phyloP scores from a whole-genome alignment of 2,888 invertebrate species.

The Tridacna crocea region DNA sequence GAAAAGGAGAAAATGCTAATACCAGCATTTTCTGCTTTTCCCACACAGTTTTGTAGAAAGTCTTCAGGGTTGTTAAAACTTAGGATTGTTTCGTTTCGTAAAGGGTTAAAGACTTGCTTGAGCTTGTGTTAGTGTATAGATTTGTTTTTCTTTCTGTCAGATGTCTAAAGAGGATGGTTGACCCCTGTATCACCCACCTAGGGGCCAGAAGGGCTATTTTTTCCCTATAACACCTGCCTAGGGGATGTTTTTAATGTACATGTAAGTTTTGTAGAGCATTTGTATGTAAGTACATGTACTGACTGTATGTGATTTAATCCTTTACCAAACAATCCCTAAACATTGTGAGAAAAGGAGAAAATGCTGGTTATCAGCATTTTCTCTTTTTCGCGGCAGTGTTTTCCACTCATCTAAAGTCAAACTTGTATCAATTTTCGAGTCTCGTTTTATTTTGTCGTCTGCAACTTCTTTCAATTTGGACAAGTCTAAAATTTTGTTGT shows the following conservation, averaged over 20 bases:
- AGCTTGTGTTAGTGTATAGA: conserved; percentile 8
- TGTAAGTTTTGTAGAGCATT: neutral
- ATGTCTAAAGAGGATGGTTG: conserved; percentile 12
- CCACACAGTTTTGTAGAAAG: neutral
- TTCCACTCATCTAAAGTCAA: neutral
- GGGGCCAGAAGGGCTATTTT: conserved; percentile 28
- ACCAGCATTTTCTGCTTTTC: neutral
- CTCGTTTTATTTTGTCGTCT: no score
- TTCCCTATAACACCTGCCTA: conserved; percentile 26
- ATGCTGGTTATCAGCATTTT: neutral
- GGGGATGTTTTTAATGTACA: conserved; percentile 16
- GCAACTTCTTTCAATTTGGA: no score
- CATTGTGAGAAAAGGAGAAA: conserved; percentile 9
- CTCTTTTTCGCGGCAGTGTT: neutral
- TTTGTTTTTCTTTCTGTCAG: conserved; percentile 15
- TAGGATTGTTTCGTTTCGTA: neutral
- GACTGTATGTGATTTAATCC: neutral
- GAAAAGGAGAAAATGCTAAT: neutral
- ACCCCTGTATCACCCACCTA: conserved; percentile 54
- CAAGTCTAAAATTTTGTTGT: no score
- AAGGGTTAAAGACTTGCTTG: neutral
- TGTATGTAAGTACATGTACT: neutral
- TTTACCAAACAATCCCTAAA: neutral
- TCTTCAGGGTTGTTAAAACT: neutral
- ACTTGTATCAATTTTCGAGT: no score